Evolutionary conservation across 2,888 invertebrate genomes (phyloP), one percentile per base, ranked within the genome.

Genomic region (Apotomis capreana): DNA sequence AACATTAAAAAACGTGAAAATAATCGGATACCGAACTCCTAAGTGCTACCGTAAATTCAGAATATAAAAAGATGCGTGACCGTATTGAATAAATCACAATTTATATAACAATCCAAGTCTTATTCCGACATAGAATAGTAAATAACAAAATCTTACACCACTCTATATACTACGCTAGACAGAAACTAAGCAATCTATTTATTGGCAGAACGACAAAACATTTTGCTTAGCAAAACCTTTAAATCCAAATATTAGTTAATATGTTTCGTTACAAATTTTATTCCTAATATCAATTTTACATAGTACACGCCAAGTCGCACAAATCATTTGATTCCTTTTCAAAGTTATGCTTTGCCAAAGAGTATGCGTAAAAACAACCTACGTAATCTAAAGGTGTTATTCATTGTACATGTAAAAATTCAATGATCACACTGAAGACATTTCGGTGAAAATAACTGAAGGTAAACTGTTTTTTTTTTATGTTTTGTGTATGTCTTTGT

Each of bases 81-180:
- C 80, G 67, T 82, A 84, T 83, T 84, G 81, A 84, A 84, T 82
- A 86, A 84, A 87, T 87, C 88, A 89, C 88, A 85, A 83, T 83
- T 84, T 86, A 82, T 75, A 79, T 85, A 90, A 90, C 89, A 87
- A 88, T 89, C 85, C 84, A 88, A 89, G 88, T 89, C 90, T 89
- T 87, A 83, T 86, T 84, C 84, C 46, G 87, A 88, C 87, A 87
- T 90, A 91, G 88, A 87, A 89, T 88, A 91, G 90, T 92, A 92
- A 92, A 92, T 92, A 92, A 92, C 92, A 91, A 91, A 92, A 89
- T 84, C 89, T 91, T 91, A 91, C 79, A 87, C 81, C 76, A 69
- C 83, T 87, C 78, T 80, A 82, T 82, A 78, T 82, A 80, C 87
- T 90, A 89, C 76, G 76, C 87, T 91, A 91, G 84, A 88, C 84